phyloP scores from a whole-genome alignment of 2,888 invertebrate genomes.

The Melangyna quadrimaculata region DNA sequence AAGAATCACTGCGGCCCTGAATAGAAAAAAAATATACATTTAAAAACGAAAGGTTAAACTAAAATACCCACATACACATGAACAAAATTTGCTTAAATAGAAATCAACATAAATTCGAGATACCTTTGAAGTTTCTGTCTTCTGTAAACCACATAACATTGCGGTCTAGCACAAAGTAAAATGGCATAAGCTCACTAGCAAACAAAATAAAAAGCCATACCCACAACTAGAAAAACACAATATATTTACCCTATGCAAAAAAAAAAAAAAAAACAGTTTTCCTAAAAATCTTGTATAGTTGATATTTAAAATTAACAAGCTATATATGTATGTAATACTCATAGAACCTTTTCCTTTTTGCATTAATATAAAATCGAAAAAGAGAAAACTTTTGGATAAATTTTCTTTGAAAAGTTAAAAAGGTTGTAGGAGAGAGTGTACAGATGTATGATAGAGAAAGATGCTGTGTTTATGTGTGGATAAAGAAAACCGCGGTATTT shows the following conservation, averaged over 20 bases:
- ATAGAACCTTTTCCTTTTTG: too few relatives aligned
- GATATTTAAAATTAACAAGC: not conserved
- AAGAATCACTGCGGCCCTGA: not conserved
- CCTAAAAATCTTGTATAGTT: too few relatives aligned
- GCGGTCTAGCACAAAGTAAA: not conserved
- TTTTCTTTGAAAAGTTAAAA: not conserved
- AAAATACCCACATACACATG: not conserved
- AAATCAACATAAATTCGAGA: not conserved
- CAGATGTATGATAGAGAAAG: too few relatives aligned
- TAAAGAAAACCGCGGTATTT: too few relatives aligned
- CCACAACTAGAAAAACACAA: not conserved
- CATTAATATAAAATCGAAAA: not conserved
- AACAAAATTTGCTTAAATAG: not conserved
- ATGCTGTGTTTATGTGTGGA: too few relatives aligned
- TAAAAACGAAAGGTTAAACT: not conserved
- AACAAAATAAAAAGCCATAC: not conserved
- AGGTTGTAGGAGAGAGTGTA: too few relatives aligned
- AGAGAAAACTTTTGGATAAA: not conserved
- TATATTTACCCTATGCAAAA: too few relatives aligned
- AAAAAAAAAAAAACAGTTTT: not conserved
- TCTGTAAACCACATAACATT: not conserved
- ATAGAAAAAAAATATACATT: not conserved
- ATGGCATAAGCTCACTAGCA: not conserved
- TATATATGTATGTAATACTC: too few relatives aligned
- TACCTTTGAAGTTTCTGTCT: slow-evolving; percentile 1